These are phyloP conservation scores for Trichopria drosophilae DNA, from an alignment of 2,888 invertebrate species.

Conservation along the genomic window DNA sequence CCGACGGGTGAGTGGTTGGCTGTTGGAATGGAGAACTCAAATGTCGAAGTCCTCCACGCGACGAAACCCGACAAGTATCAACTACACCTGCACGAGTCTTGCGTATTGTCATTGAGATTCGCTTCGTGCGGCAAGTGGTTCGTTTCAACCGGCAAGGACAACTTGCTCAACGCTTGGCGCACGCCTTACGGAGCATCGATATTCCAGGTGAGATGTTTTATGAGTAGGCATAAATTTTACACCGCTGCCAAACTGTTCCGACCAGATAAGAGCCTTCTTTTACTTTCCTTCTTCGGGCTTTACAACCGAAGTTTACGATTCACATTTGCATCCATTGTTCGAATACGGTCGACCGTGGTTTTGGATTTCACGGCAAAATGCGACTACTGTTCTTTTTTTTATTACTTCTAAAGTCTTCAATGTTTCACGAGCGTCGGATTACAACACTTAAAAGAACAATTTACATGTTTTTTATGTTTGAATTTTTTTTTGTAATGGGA, in stretches of 20 bases:
- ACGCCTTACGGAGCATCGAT: slow-evolving; percentile 93
- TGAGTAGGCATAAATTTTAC: too few relatives aligned
- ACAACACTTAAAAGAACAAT: background rate
- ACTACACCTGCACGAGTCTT: slow-evolving; percentile 92
- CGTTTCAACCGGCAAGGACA: slow-evolving; percentile 93
- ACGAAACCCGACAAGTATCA: slow-evolving; percentile 94
- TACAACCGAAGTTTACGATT: slow-evolving; percentile 27
- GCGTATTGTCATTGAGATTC: slow-evolving; percentile 89
- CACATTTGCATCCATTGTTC: slow-evolving; percentile 28
- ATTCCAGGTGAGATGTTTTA: slow-evolving; percentile 77
- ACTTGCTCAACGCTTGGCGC: slow-evolving; percentile 93
- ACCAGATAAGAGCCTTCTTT: background rate
- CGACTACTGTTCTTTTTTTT: too few relatives aligned
- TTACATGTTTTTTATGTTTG: slow-evolving; percentile 6
- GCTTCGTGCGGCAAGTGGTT: slow-evolving; percentile 96
- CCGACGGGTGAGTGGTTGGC: slow-evolving; percentile 95
- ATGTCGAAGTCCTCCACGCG: slow-evolving; percentile 88
- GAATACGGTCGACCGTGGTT: slow-evolving; percentile 4
- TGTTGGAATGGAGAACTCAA: slow-evolving; percentile 95
- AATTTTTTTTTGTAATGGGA: background rate
- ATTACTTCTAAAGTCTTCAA: too few relatives aligned
- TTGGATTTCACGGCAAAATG: too few relatives aligned
- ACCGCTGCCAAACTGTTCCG: too few relatives aligned
- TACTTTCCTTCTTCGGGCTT: slow-evolving; percentile 7
- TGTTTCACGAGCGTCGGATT: background rate